phyloP scores from a whole-genome alignment of 2,797 vertebrate genomes.

The Falco rusticolus region DNA sequence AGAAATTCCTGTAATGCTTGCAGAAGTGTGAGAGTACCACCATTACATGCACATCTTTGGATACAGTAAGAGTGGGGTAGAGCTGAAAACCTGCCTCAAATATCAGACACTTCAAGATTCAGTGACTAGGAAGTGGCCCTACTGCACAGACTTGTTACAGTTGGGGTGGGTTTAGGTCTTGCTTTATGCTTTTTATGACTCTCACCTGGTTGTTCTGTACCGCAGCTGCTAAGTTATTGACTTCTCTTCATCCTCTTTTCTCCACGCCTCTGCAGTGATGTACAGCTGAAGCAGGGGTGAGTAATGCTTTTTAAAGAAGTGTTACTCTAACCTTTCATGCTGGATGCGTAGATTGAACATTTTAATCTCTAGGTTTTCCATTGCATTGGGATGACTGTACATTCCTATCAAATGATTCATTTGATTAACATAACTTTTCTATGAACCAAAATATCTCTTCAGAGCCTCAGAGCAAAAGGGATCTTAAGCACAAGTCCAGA shows the following conservation, averaged over 20 bases:
- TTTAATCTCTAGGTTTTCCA: constrained; percentile 60
- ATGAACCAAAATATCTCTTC: constrained; percentile 31
- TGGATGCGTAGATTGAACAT: constrained; percentile 29
- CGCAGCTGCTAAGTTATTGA: not conserved
- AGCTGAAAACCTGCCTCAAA: not conserved
- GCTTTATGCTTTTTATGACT: not conserved
- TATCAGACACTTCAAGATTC: accelerated
- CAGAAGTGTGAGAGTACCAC: accelerated
- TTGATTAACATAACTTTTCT: constrained; percentile 57
- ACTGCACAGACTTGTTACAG: accelerated
- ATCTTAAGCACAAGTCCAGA: not conserved
- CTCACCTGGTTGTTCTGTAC: not conserved
- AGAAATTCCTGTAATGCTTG: not conserved
- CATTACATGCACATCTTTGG: accelerated
- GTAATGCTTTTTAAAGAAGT: constrained; percentile 65
- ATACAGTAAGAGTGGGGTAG: not conserved
- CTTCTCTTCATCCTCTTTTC: constrained; percentile 16
- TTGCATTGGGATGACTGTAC: constrained; percentile 61
- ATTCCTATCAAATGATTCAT: constrained; percentile 71
- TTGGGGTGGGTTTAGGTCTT: not conserved
- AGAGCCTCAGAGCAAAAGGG: constrained; percentile 1
- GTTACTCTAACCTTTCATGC: constrained; percentile 68
- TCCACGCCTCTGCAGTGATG: constrained; percentile 30
- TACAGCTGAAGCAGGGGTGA: constrained; percentile 62
- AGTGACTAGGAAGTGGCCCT: not conserved